Base-by-base conservation (phyloP, 2,888 invertebrate species). In the Rotaria socialis region DNA sequence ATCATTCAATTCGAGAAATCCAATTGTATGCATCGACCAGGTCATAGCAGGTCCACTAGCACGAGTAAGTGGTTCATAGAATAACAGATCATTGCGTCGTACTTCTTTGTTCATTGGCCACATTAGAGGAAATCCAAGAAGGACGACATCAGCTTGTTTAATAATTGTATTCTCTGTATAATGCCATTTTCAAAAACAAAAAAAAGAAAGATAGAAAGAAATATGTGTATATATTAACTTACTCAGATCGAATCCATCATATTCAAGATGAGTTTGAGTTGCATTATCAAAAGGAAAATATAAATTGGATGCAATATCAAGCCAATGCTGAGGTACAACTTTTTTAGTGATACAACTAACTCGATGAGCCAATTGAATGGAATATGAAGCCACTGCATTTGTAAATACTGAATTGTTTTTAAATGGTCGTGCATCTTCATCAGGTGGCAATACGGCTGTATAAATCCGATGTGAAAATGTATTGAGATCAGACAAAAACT, bases 1-100 rank as follows among this genome's bases (percentile, higher is more conserved):
- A 8, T 91, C 89, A 22, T 89, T 89, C 7, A 92, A 86, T 87
- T 92, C 90, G 84, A 92, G 87, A 89, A 90, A 91, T 27, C 91
- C 91, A 85, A 92, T 89, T 27, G 91, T 88, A 88, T 90, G 92
- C 90, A 92, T 91, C 14, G 90, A 89, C 92, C 92, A 92, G 0
- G 92, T 92, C 92, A 92, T 92, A 2, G 92, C 92, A 4, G 92
- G 92, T 7, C 92, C 92, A 35, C 88, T 88, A 4, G 88, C 88
- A 27, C 88, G 87, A 10, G 90, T 90, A 2, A 50, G 5, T 27
- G 89, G 89, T 88, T 90, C 91, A 88, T 92, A 92, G 19, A 89
- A 88, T 1, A 88, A 88, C 27, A 92, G 89, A 87, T 92, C 91
- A 87, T 91, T 91, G 52, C 87, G 80, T 16, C 90, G 87, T 0